Percentiles rank a stretch among this genome's conserved stretches.
These are phyloP conservation scores for Dendrolimus kikuchii DNA, from an alignment of 1,140 invertebrate genomes.

Conservation along the genomic window DNA sequence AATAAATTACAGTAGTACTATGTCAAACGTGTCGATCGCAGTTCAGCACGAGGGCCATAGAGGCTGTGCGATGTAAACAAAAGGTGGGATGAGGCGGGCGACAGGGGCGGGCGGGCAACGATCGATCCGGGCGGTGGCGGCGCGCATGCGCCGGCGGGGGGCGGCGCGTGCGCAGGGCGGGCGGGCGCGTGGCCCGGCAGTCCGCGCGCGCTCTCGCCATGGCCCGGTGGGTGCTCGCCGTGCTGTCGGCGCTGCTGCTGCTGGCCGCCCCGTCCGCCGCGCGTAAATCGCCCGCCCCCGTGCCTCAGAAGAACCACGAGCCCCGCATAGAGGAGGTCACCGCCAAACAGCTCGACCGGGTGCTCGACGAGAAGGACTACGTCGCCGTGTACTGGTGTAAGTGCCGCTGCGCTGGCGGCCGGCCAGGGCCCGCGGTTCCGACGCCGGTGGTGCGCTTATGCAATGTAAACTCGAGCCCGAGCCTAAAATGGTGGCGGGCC, in stretches of 20 bases:
- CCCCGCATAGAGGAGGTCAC: conserved; percentile 93
- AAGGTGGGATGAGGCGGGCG: not conserved
- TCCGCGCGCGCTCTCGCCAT: conserved; percentile 72
- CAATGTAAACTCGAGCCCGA: conserved; percentile 39
- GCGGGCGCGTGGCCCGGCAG: conserved; percentile 11
- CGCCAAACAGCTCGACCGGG: conserved; percentile 90
- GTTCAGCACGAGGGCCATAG: not conserved
- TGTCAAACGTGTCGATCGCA: too few relatives aligned
- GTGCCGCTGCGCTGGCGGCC: conserved; percentile 64
- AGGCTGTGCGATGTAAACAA: conserved; percentile 3
- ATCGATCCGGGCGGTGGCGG: not conserved
- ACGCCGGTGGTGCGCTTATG: conserved; percentile 19
- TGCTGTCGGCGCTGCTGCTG: conserved; percentile 52
- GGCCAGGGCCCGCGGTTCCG: conserved; percentile 27
- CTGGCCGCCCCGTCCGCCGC: conserved; percentile 53
- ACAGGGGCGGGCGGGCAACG: conserved; percentile 3
- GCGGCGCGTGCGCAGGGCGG: conserved; percentile 20
- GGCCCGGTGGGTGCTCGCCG: conserved; percentile 68
- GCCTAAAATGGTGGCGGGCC: conserved; percentile 66
- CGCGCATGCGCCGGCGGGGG: conserved; percentile 16
- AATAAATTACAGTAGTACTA: too few relatives aligned
- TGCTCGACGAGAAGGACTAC: conserved; percentile 92
- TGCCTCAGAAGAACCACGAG: conserved; percentile 65
- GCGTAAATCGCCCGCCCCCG: conserved; percentile 46
- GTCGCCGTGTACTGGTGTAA: conserved; percentile 97